Conservation (phyloP, 2,113 vertebrate species). For the Gallinago jamesoni region DNA sequence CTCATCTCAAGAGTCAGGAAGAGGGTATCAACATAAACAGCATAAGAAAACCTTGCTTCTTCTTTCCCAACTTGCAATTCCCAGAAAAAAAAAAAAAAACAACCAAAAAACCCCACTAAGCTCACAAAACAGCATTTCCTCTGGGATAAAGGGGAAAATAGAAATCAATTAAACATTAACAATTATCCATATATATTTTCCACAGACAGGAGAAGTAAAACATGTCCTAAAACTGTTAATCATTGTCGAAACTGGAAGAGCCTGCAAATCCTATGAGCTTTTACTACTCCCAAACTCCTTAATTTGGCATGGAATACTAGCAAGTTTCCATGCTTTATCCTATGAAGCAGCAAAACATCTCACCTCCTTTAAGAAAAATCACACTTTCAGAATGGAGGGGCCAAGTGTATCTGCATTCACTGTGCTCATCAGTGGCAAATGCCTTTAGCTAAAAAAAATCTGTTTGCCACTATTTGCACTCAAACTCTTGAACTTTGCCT, state of each 20-base stretch:
- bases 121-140: not conserved
- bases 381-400: not conserved
- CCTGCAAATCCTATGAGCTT: not conserved
- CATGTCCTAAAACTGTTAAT: not conserved
- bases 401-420: not conserved
- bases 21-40: not conserved
- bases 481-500: not conserved
- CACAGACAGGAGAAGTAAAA: not conserved
- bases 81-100: not conserved
- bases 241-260: not conserved
- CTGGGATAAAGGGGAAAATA: not conserved
- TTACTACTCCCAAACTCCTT: not conserved
- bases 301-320: accelerated
- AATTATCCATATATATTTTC: not conserved
- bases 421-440: not conserved
- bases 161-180: not conserved
- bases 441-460: not conserved
- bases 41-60: not conserved
- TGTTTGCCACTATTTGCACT: not conserved
- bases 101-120: not conserved
- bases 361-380: not conserved
- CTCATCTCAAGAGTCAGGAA: not conserved
- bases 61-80: not conserved
- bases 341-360: not conserved
- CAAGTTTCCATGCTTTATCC: not conserved